phyloP scores from a whole-genome alignment of 2,888 invertebrate species.

The Hypselothyrea guttata region DNA sequence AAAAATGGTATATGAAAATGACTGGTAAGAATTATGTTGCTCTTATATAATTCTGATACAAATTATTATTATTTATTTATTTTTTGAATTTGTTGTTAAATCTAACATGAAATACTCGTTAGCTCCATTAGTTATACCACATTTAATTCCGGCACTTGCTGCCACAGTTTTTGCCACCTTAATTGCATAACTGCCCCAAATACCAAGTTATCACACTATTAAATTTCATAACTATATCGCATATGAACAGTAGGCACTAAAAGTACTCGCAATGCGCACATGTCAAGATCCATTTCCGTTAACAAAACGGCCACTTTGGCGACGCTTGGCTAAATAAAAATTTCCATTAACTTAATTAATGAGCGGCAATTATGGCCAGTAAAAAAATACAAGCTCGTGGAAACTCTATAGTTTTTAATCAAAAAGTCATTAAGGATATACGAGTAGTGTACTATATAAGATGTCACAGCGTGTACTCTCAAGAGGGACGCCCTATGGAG shows the following conservation, averaged over 20 bases:
- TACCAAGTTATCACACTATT: conserved; percentile 29
- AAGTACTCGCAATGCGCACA: conserved; percentile 26
- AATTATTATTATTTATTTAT: no score
- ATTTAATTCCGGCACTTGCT: no score
- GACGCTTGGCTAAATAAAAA: conserved; percentile 60
- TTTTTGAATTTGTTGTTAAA: no score
- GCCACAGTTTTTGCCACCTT: neutral
- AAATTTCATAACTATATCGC: conserved; percentile 54
- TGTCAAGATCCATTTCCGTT: conserved; percentile 26
- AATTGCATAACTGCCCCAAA: conserved; percentile 42
- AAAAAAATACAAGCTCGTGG: conserved; percentile 48
- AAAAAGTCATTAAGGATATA: conserved; percentile 64
- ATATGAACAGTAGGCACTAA: conserved; percentile 48
- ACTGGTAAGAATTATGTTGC: neutral
- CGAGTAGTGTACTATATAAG: no score
- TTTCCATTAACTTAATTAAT: conserved; percentile 77
- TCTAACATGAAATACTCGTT: no score
- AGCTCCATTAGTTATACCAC: no score
- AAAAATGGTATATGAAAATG: neutral
- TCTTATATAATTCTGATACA: no score
- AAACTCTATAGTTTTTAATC: conserved; percentile 76
- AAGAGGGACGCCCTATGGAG: conserved; percentile 6
- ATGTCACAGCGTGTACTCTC: conserved; percentile 59
- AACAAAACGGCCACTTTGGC: conserved; percentile 33
- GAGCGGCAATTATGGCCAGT: conserved; percentile 66